These are phyloP conservation scores for Muschampia plurimacula DNA, from an alignment of 2,888 invertebrate species.

Conservation along the genomic window DNA sequence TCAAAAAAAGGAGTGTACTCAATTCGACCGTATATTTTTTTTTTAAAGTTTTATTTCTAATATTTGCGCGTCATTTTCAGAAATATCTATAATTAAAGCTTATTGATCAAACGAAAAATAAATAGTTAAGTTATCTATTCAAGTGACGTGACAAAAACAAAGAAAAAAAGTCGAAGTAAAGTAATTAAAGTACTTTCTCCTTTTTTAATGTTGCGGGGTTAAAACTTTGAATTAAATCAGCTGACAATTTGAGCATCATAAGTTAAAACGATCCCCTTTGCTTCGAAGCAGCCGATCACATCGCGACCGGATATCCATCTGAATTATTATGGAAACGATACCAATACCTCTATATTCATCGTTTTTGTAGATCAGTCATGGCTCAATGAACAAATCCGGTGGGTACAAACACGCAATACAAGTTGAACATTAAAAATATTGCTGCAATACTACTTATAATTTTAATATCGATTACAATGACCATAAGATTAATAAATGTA, in stretches of 20 bases:
- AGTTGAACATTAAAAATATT: background rate
- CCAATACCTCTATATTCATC: slow-evolving; percentile 18
- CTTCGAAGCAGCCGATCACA: slow-evolving; percentile 60
- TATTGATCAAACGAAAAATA: too few relatives aligned
- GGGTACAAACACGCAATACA: background rate
- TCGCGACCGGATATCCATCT: slow-evolving; percentile 42
- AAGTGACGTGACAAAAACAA: too few relatives aligned
- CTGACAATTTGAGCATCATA: slow-evolving; percentile 10
- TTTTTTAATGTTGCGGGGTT: too few relatives aligned
- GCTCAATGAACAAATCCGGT: slow-evolving; percentile 1
- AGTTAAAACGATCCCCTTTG: slow-evolving; percentile 57
- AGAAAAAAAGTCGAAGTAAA: too few relatives aligned
- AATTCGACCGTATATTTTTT: too few relatives aligned
- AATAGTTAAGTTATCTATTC: too few relatives aligned
- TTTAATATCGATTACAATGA: slow-evolving; percentile 10
- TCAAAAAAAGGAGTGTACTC: too few relatives aligned
- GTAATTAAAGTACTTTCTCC: too few relatives aligned
- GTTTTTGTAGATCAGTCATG: slow-evolving; percentile 13
- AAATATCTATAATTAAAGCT: too few relatives aligned
- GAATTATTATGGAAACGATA: slow-evolving; percentile 29
- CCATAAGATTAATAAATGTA: slow-evolving; percentile 6
- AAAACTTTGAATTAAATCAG: background rate
- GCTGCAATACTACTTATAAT: background rate
- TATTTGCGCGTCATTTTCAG: too few relatives aligned
- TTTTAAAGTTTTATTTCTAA: too few relatives aligned